phyloP scores from a whole-genome alignment of 2,797 vertebrate genomes.

The Darevskia mixta region DNA sequence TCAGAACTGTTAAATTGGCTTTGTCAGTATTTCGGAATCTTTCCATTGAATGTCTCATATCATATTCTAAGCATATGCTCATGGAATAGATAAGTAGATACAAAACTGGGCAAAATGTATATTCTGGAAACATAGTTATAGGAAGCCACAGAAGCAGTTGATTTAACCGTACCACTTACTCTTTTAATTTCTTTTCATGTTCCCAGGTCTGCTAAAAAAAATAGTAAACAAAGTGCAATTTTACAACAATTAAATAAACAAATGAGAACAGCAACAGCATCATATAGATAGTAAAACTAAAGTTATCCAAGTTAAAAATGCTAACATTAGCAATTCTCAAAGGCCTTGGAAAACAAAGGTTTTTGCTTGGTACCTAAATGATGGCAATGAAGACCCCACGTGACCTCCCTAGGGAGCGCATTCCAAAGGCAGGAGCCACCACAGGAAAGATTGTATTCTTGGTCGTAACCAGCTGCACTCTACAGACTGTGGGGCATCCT shows the following conservation, averaged over 20 bases:
- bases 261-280: too few species aligned
- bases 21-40: neutral
- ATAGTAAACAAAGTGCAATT: too few species aligned
- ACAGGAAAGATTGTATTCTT: neutral
- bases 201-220: too few species aligned
- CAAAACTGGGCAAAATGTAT: neutral
- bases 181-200: neutral
- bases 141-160: neutral
- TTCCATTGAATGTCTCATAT: neutral
- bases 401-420: neutral
- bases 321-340: too few species aligned
- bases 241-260: too few species aligned
- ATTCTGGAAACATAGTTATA: neutral
- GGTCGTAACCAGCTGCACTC: neutral
- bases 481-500: neutral
- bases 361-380: neutral
- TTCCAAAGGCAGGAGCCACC: neutral
- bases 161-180: neutral
- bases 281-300: too few species aligned
- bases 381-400: neutral
- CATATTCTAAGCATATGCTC: neutral
- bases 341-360: neutral
- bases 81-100: neutral
- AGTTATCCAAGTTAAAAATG: too few species aligned
- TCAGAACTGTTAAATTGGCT: neutral